Evolutionary conservation across 2,113 vertebrate species (phyloP).

Genomic region (Lophius piscatorius): DNA sequence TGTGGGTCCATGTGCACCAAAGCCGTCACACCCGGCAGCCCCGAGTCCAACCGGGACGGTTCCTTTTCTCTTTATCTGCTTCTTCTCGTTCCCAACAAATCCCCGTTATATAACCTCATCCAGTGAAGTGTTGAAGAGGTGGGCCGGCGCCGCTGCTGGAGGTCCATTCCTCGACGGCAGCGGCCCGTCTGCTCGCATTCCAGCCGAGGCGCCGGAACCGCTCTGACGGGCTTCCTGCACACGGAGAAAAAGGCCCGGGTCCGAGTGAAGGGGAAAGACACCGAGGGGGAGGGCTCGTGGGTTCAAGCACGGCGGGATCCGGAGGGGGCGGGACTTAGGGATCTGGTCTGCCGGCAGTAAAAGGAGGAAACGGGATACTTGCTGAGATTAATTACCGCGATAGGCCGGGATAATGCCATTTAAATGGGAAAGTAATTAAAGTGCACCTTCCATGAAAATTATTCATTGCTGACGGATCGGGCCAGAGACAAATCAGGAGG

Average conservation of each 20-base stretch:
- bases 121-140: neutral
- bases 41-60: too few relatives aligned
- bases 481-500: constrained; percentile 97
- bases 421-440: constrained; percentile 99
- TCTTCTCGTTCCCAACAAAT: too few relatives aligned
- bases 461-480: constrained; percentile 99
- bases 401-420: constrained; percentile 97
- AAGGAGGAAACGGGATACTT: constrained; percentile 98
- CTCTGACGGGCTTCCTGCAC: constrained; percentile 63
- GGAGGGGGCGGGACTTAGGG: constrained; percentile 89
- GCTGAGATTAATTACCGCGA: constrained; percentile 99
- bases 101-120: too few relatives aligned
- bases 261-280: constrained; percentile 60
- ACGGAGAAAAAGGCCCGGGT: constrained; percentile 53
- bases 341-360: constrained; percentile 94
- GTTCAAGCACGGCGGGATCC: constrained; percentile 91
- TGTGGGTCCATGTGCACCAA: too few relatives aligned
- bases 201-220: constrained; percentile 43
- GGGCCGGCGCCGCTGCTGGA: neutral
- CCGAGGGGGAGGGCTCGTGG: constrained; percentile 76
- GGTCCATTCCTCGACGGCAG: constrained; percentile 13
- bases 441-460: constrained; percentile 99
- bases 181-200: constrained; percentile 33
- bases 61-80: too few relatives aligned
- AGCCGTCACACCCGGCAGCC: too few relatives aligned